These are phyloP conservation scores for Mylabris phalerata DNA, from an alignment of 1,140 invertebrate genomes.

Conservation along the genomic window DNA sequence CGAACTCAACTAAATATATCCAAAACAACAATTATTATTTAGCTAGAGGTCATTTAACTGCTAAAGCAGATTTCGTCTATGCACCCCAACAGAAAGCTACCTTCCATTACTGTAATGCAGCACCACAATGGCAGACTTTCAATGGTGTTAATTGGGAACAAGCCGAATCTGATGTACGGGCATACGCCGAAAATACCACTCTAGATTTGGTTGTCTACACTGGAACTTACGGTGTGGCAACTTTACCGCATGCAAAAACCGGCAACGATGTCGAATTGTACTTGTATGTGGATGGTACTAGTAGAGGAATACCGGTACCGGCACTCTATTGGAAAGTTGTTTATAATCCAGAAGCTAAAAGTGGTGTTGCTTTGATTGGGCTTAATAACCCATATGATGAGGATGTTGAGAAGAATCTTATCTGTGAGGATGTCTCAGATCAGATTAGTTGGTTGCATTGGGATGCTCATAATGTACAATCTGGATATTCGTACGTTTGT, in stretches of 20 bases:
- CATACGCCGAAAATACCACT: slow-evolving; percentile 17
- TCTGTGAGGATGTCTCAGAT: slow-evolving; percentile 50
- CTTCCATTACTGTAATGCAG: slow-evolving; percentile 54
- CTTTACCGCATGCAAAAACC: slow-evolving; percentile 40
- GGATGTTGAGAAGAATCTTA: slow-evolving; percentile 41
- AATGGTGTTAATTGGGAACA: slow-evolving; percentile 58
- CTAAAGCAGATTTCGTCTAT: slow-evolving; percentile 56
- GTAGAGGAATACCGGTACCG: slow-evolving; percentile 47
- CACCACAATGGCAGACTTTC: slow-evolving; percentile 59
- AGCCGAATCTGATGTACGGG: slow-evolving; percentile 31
- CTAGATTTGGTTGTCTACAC: slow-evolving; percentile 47
- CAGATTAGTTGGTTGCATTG: slow-evolving; percentile 50
- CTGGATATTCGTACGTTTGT: slow-evolving; percentile 61
- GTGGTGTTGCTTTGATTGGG: slow-evolving; percentile 53
- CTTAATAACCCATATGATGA: slow-evolving; percentile 57
- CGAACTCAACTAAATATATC: slow-evolving; percentile 31
- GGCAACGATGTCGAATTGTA: slow-evolving; percentile 42
- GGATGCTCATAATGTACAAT: slow-evolving; percentile 45
- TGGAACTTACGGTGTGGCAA: slow-evolving; percentile 45
- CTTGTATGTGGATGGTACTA: slow-evolving; percentile 41
- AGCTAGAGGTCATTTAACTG: slow-evolving; percentile 49
- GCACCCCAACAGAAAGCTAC: slow-evolving; percentile 50
- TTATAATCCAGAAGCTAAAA: slow-evolving; percentile 45
- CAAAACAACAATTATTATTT: slow-evolving; percentile 31
- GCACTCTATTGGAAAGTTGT: slow-evolving; percentile 56